These are phyloP conservation scores for Syngnathoides biaculeatus DNA, from an alignment of 2,113 vertebrate genomes.

Conservation along the genomic window DNA sequence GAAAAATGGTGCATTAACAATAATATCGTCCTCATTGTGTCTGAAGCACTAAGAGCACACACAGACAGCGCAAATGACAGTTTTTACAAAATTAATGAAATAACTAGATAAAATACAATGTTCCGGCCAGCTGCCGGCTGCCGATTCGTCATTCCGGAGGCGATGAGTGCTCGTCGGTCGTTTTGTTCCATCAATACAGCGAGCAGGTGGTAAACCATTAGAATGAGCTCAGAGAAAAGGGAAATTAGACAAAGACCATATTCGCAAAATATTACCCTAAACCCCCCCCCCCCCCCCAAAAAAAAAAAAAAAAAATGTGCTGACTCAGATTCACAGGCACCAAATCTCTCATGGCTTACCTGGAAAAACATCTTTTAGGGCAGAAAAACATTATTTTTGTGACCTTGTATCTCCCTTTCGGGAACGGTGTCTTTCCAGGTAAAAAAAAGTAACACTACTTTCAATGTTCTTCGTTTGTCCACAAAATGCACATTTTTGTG, in stretches of 20 bases:
- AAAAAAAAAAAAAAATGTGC: too few species aligned
- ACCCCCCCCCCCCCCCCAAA: too few species aligned
- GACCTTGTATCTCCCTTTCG: not conserved
- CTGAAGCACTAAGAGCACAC: not conserved
- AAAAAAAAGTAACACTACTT: not conserved
- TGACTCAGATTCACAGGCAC: not conserved
- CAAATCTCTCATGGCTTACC: not conserved
- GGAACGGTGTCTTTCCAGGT: too few species aligned
- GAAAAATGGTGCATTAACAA: not conserved
- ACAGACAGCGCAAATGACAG: constrained; percentile 5
- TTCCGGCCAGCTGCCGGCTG: constrained; percentile 23
- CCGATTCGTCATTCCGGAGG: constrained; percentile 38
- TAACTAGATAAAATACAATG: constrained; percentile 31
- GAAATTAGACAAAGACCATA: constrained; percentile 18
- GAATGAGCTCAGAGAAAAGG: constrained; percentile 33
- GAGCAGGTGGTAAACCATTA: constrained; percentile 21
- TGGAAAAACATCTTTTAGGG: not conserved
- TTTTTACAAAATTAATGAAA: too few species aligned
- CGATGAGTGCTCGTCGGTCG: constrained; percentile 15
- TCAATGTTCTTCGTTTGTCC: not conserved
- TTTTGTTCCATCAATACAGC: constrained; percentile 9
- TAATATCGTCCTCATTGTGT: not conserved
- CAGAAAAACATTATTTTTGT: not conserved
- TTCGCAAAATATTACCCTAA: constrained; percentile 7
- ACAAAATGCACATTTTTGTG: not conserved